Evolutionary conservation across 1,140 invertebrate genomes (phyloP).

Genomic region (Caenorhabditis tropicalis): DNA sequence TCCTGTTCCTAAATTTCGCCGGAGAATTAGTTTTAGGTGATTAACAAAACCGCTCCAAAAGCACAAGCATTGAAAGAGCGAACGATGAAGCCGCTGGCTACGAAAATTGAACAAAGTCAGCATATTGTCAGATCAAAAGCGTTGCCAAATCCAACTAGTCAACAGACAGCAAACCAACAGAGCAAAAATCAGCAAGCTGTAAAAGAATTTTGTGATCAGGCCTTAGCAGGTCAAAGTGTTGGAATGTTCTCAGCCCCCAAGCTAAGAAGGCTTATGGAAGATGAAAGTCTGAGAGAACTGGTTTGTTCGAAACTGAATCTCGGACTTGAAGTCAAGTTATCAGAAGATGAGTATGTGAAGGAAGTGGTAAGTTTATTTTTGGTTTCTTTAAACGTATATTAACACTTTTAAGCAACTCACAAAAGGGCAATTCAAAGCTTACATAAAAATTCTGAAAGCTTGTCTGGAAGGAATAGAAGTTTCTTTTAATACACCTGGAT

Average conservation of each 20-base stretch:
- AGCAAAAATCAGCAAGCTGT: slow-evolving; percentile 77
- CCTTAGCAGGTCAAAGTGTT: slow-evolving; percentile 92
- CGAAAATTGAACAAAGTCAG: slow-evolving; percentile 67
- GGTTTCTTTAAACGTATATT: background rate
- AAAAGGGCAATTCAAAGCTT: slow-evolving; percentile 91
- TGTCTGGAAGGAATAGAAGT: slow-evolving; percentile 80
- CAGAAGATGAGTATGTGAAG: slow-evolving; percentile 90
- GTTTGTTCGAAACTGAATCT: slow-evolving; percentile 92
- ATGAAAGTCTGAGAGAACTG: slow-evolving; percentile 95
- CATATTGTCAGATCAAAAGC: slow-evolving; percentile 60
- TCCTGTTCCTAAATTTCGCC: too few relatives aligned
- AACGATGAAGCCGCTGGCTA: slow-evolving; percentile 68
- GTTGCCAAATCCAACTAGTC: slow-evolving; percentile 42
- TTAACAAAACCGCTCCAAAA: slow-evolving; percentile 71
- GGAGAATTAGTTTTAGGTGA: slow-evolving; percentile 51
- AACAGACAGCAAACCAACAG: slow-evolving; percentile 60
- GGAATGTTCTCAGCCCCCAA: slow-evolving; percentile 94
- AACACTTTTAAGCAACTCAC: slow-evolving; percentile 79
- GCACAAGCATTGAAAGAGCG: slow-evolving; percentile 71
- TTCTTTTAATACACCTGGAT: slow-evolving; percentile 85
- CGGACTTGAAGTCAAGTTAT: slow-evolving; percentile 89
- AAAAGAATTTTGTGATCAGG: slow-evolving; percentile 84
- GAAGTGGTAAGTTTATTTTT: slow-evolving; percentile 83
- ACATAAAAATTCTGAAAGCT: slow-evolving; percentile 88
- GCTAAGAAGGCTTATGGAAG: slow-evolving; percentile 95